phyloP scores from a whole-genome alignment of 2,797 vertebrate genomes.

The Tragelaphus oryx region DNA sequence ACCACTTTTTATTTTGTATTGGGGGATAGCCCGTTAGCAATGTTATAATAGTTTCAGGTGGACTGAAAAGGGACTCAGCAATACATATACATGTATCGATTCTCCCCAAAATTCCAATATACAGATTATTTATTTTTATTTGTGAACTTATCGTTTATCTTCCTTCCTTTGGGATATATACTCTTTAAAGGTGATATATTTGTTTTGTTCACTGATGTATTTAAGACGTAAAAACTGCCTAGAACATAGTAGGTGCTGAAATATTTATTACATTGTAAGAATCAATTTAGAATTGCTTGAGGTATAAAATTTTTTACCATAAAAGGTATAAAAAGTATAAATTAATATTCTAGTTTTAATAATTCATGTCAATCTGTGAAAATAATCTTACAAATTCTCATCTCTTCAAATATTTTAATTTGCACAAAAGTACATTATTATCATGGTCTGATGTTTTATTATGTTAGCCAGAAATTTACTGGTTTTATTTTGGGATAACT shows the following conservation, averaged over 20 bases:
- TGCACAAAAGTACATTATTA: slow-evolving; percentile 10
- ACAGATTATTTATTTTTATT: neutral
- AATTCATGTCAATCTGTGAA: neutral
- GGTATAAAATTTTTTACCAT: neutral
- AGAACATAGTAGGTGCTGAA: slow-evolving; percentile 28
- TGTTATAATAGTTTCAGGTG: neutral
- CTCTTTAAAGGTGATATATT: neutral
- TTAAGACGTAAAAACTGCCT: neutral
- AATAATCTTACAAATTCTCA: slow-evolving; percentile 9
- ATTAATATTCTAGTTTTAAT: slow-evolving; percentile 21
- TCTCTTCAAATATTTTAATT: slow-evolving; percentile 1
- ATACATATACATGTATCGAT: neutral
- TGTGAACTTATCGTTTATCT: neutral
- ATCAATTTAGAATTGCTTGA: neutral
- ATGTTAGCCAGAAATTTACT: neutral
- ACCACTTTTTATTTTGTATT: neutral
- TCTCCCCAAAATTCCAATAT: neutral
- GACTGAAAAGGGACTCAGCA: neutral
- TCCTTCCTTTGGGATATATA: neutral
- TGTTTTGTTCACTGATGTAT: neutral
- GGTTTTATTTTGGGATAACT: neutral
- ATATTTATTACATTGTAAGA: neutral
- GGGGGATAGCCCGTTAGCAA: neutral
- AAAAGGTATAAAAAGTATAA: neutral
- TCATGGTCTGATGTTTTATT: neutral